These are phyloP conservation scores for Acanthoscelides obtectus DNA, from an alignment of 2,888 invertebrate species.

Conservation along the genomic window DNA sequence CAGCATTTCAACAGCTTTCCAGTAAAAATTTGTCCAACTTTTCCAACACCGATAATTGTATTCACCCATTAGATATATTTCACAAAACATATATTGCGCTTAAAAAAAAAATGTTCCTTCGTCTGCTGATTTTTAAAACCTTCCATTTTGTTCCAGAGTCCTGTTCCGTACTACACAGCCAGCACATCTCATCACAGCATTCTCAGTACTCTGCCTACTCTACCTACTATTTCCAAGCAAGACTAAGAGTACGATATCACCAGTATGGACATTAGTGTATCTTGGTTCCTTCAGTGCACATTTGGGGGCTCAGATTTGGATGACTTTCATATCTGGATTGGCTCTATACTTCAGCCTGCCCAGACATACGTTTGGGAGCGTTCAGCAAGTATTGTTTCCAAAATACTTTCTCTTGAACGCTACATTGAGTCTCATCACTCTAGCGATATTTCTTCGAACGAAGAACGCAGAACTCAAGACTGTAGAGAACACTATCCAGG, in stretches of 20 bases:
- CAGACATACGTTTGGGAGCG: constrained; percentile 80
- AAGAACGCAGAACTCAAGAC: constrained; percentile 53
- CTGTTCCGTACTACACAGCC: constrained; percentile 72
- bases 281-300: constrained; percentile 75
- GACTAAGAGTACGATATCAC: constrained; percentile 40
- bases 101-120: too few relatives aligned
- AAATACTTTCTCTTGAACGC: constrained; percentile 80
- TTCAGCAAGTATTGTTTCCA: constrained; percentile 83
- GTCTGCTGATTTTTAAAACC: background rate
- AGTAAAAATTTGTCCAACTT: background rate
- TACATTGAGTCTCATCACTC: constrained; percentile 65
- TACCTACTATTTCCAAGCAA: constrained; percentile 48
- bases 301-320: constrained; percentile 87
- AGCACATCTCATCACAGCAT: constrained; percentile 68
- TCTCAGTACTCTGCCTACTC: constrained; percentile 54
- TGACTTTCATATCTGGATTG: constrained; percentile 86
- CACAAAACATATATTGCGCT: too few relatives aligned
- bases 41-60: too few relatives aligned
- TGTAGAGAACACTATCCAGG: constrained; percentile 52
- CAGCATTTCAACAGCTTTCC: too few relatives aligned
- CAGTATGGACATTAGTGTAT: constrained; percentile 62
- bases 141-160: constrained; percentile 54
- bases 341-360: constrained; percentile 82
- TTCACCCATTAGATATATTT: too few relatives aligned
- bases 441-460: constrained; percentile 64